Evolutionary conservation across 2,888 invertebrate species (phyloP).

Genomic region (Plebejus argus): DNA sequence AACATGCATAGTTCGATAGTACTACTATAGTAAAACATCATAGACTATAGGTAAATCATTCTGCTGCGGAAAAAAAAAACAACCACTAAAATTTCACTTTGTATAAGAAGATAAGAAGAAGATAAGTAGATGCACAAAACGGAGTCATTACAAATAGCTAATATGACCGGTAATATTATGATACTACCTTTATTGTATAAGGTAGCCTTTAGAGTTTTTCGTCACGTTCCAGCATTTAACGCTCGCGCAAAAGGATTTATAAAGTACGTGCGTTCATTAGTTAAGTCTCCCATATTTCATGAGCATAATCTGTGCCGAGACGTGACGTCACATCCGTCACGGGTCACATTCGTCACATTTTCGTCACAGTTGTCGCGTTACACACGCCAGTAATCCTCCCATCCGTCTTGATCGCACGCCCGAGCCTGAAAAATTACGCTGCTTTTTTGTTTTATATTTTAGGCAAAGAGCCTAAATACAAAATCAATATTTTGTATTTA

Average conservation of each 20-base stretch:
- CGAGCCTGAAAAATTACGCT: constrained; percentile 46
- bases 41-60: too few relatives aligned
- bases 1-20: too few relatives aligned
- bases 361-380: constrained; percentile 38
- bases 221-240: not conserved
- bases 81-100: too few relatives aligned
- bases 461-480: not conserved
- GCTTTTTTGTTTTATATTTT: constrained; percentile 37
- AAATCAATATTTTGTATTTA: constrained; percentile 30
- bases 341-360: constrained; percentile 29
- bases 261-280: constrained; percentile 20
- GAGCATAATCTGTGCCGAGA: constrained; percentile 31
- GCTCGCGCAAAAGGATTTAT: not conserved
- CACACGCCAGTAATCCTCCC: constrained; percentile 43
- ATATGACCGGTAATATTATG: too few relatives aligned
- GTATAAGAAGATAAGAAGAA: too few relatives aligned
- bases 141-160: not conserved
- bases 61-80: too few relatives aligned
- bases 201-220: not conserved
- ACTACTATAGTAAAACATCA: too few relatives aligned
- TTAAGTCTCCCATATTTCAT: constrained; percentile 22
- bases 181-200: not conserved
- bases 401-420: constrained; percentile 46
- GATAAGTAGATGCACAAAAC: too few relatives aligned
- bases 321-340: constrained; percentile 36